Evolutionary conservation across 1,140 invertebrate species (phyloP).

Genomic region (Pseudomyrmex pallidus): DNA sequence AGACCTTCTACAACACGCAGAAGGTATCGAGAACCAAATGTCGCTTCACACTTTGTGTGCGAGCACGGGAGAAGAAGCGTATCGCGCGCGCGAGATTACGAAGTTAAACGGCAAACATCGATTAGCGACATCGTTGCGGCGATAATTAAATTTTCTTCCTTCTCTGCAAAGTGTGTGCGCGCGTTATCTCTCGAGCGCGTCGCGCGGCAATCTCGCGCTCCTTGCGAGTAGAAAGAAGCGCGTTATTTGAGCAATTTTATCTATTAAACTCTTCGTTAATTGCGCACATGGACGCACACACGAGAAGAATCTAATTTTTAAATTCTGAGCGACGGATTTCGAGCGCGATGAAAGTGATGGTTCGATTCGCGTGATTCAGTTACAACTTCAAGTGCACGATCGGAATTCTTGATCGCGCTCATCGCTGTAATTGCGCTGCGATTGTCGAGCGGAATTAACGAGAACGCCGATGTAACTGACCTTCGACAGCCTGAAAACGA

Average conservation of each 20-base stretch:
- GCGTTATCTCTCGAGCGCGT: slow-evolving; percentile 34
- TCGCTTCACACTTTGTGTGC: background rate
- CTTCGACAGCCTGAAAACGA: slow-evolving; percentile 6
- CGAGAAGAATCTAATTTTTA: background rate
- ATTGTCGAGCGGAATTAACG: background rate
- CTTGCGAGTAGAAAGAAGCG: background rate
- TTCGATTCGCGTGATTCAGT: background rate
- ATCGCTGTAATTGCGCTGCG: background rate
- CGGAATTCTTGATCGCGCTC: background rate
- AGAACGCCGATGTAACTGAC: slow-evolving; percentile 15
- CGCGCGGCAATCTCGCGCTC: background rate
- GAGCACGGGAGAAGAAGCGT: background rate
- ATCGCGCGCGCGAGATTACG: slow-evolving; percentile 31
- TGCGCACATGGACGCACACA: too few species aligned
- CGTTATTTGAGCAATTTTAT: background rate
- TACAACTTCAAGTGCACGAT: background rate
- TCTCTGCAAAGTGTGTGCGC: background rate
- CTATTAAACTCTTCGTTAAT: background rate
- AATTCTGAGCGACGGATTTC: background rate
- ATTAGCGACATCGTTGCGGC: slow-evolving; percentile 5
- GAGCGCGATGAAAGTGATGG: background rate
- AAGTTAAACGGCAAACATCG: slow-evolving; percentile 35
- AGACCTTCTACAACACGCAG: background rate
- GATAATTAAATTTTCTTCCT: slow-evolving; percentile 50
- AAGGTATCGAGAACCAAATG: slow-evolving; percentile 13